phyloP scores from a whole-genome alignment of 2,797 vertebrate species.

The Chromobotia macracanthus region DNA sequence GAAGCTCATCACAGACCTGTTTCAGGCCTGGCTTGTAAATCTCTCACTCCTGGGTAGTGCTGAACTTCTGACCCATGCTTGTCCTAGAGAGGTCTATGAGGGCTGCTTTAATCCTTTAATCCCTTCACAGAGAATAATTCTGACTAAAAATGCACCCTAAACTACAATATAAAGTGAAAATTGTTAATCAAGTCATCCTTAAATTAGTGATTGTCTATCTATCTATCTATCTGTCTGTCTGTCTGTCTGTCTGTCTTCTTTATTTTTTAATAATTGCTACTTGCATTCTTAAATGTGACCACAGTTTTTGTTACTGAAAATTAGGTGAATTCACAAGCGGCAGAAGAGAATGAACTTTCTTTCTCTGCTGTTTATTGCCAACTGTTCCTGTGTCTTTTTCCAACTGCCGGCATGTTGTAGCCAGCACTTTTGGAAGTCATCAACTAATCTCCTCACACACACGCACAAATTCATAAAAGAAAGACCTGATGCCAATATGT shows the following conservation, averaged over 20 bases:
- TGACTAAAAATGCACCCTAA: constrained; percentile 55
- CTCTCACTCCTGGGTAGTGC: constrained; percentile 66
- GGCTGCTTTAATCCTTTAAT: constrained; percentile 72
- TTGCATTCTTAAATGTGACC: not conserved
- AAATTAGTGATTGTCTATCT: not conserved
- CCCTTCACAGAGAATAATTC: constrained; percentile 65
- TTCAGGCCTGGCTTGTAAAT: constrained; percentile 64
- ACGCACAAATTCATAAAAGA: constrained; percentile 51
- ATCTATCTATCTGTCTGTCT: too few relatives aligned
- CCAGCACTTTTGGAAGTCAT: constrained; percentile 81
- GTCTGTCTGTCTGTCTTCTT: too few relatives aligned
- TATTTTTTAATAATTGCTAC: not conserved
- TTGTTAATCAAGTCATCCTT: not conserved
- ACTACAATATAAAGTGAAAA: constrained; percentile 7
- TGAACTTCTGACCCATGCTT: constrained; percentile 77
- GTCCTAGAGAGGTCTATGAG: constrained; percentile 72
- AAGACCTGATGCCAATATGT: constrained; percentile 89
- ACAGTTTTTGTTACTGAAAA: not conserved
- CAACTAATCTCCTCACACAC: constrained; percentile 84
- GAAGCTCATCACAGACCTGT: constrained; percentile 75
- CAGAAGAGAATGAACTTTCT: constrained; percentile 32
- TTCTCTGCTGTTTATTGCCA: constrained; percentile 81
- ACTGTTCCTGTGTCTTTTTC: constrained; percentile 82
- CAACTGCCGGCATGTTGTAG: constrained; percentile 73
- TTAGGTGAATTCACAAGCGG: constrained; percentile 1